Base-by-base conservation (phyloP, 2,113 vertebrate genomes). In the Pelvicachromis taeniatus region DNA sequence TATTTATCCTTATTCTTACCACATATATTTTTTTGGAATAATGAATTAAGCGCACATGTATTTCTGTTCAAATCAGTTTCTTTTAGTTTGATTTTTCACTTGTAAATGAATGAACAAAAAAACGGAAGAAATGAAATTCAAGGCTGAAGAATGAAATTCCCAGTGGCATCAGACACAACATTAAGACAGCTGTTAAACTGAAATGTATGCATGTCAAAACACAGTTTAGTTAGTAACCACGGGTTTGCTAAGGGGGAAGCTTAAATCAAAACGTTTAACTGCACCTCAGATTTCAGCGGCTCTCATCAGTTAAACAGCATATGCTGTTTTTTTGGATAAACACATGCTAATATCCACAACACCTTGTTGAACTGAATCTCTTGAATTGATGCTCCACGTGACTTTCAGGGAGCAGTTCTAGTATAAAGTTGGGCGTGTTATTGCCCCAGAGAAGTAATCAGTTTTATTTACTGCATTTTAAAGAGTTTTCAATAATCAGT, bases 391-490 rank as follows among this genome's bases (percentile, higher is more conserved):
- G 38, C 63, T 3, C 0, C 38, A 6, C 21, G 10, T 42, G 3
- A 70, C 65, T 29, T 70, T 45, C 7, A 42, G 0, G 7, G n/a
- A 42, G 13, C 14, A 45, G 13, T 1, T 23, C 13, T 26, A 45
- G 65, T 17, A 70, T 7, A 45, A 1, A 0, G 14, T 0, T 13
- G 10, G 2, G 23, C 45, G 21, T 26, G 26, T 26, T 42, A 42
- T 42, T 68, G 3, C 2, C 40, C 65, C 5, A 1, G 40, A 45
- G 68, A 29, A 17, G 26, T 29, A 11, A 19, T 29, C 8, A 48
- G 23, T 50, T 73, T 50, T 7, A 48, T 17, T 73, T 48, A 10
- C 14, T 48, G 8, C 29, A 73, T 73, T 29, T 48, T 73, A 17
- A 48, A 70, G 65, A 73, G 14, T 73, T 73, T 48, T 0, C 23